Conservation (phyloP, 2,888 invertebrate species). For the Leistus spinibarbis region DNA sequence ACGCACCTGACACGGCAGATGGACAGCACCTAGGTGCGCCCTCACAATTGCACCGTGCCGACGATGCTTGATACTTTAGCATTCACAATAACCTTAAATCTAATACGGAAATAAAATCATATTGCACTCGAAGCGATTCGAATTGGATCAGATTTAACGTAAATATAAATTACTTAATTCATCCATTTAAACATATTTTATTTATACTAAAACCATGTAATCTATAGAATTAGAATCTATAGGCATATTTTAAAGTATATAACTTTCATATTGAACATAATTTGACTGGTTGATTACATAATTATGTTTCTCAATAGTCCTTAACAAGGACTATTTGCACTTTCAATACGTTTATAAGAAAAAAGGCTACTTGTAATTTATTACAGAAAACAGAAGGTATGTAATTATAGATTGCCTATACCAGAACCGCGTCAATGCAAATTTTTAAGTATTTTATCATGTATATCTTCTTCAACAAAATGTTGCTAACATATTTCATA, state of each 20-base stretch:
- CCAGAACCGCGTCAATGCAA: not conserved
- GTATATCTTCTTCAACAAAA: not conserved
- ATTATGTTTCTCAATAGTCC: not conserved
- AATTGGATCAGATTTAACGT: not conserved
- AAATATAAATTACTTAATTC: not conserved
- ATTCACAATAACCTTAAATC: not conserved
- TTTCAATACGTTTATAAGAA: not conserved
- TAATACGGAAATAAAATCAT: not conserved
- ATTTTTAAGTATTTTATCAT: not conserved
- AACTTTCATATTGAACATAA: not conserved
- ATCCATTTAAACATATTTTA: not conserved
- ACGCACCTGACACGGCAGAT: conserved; percentile 2
- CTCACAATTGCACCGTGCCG: not conserved
- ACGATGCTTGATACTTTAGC: not conserved
- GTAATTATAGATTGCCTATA: not conserved
- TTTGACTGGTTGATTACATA: not conserved
- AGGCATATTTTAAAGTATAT: not conserved
- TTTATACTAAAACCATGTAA: too few species aligned
- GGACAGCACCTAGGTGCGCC: not conserved
- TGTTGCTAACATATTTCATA: not conserved
- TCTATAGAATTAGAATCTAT: not conserved
- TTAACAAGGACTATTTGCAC: not conserved
- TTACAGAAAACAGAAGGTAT: not conserved
- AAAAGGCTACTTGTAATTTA: not conserved
- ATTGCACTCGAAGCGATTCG: not conserved